Base-by-base conservation (phyloP, 2,888 invertebrate species). In the Drosophila recens region DNA sequence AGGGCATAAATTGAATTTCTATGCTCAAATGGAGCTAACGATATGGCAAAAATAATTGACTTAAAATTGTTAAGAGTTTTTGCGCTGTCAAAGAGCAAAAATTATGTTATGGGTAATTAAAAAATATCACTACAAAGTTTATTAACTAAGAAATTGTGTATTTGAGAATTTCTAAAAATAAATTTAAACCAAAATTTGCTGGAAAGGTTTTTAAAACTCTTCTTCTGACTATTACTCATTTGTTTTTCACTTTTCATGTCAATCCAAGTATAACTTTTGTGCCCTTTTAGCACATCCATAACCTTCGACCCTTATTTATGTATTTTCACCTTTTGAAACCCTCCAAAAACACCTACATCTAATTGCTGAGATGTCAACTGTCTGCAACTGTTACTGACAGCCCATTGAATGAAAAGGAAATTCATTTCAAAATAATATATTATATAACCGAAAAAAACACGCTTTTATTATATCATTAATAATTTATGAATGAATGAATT, bases 391-490 rank as follows among this genome's bases (percentile, higher is more conserved):
- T 48, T 75, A 64, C 20, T 84, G 84, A 84, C 84, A 84, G 56
- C 51, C 17, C 42, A 20, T 23, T 4, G 38, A 40, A 53, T 46
- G 36, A 48, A 53, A 45, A 51, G 48, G 9, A 64, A 69, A 59
- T 72, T 67, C 73, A 54, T 56, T 30, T 62, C 23, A 52, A 72
- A 71, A 56, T 34, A 45, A 53, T 53, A 45, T 45, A 36, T 58
- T 58, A 48, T 48, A 46, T 38, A 23, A 38, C 5, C 9, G 1
- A 43, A 51, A 27, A 52, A 56, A 58, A 34, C 40, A 51, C n/a
- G 53, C 59, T 72, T 66, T 72, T 82, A 81, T 72, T 77, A 76
- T 63, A 75, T 85, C 87, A 89, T 87, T 89, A 89, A 87, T 89
- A 87, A 85, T 87, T 89, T 69, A 85, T 85, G 67, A 80, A 40